Evolutionary conservation across 2,113 vertebrate species (phyloP), one percentile per base, ranked within the genome.

Genomic region (Vimba vimba): DNA sequence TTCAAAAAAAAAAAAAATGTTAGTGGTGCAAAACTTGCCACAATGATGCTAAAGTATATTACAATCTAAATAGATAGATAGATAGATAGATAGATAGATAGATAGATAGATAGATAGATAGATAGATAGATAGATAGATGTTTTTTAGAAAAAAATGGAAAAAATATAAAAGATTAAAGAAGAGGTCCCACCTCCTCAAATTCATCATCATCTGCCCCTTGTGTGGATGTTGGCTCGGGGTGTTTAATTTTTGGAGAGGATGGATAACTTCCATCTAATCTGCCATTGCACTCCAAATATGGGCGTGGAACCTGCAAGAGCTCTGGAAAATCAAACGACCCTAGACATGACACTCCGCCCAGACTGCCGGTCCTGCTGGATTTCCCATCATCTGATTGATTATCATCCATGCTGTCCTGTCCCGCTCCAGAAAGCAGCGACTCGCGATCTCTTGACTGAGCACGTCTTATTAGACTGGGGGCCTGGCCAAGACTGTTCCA

Each of bases 401-500:
- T 95, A 2, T 90, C 91, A 0, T 96, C 96, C 0, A 94, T 94
- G 92, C 95, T 96, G 87, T 96, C 95, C 21, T 92, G 95, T 0
- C 95, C 95, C 50, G 95, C 95, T 0, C 97, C 96, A 0, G 97
- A 98, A 36, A 99, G 95, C 88, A 99, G 92, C 0, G 98, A 99
- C 88, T 98, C 97, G 0, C 96, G 94, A 68, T 99, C 98, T 15
- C 97, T 97, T 0, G 96, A 95, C 86, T 97, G 97, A 91, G 91
- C 95, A 89, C 93, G 96, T 91, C 96, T 95, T 93, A 97, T 97
- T 86, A 98, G 96, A 94, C 97, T 98, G 1, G 97, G 95, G 1
- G 96, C 97, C 0, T 96, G 94, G 78, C 97, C 92, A 64, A 97
- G 94, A 91, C 97, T 98, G 89, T 97, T 97, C 97, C 98, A 98